Evolutionary conservation across 2,888 invertebrate genomes (phyloP), one percentile per base, ranked within the genome.

Genomic region (Rhingia rostrata): DNA sequence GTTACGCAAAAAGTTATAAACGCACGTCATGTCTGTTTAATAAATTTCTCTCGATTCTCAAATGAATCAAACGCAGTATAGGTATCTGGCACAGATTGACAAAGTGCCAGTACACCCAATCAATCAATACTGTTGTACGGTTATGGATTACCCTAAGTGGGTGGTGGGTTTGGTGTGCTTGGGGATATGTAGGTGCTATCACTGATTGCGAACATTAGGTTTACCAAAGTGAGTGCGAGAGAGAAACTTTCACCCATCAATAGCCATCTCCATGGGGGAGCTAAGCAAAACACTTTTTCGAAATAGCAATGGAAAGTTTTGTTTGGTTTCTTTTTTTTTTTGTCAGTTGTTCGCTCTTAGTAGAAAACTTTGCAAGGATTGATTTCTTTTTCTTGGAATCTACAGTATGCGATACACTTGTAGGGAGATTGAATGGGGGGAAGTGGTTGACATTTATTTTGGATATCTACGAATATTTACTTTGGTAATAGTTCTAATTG

Each of bases 401-500:
- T 22, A 2, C 14, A 64, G 49, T 12, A 58, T 63, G 70, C 49
- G 9, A 56, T 63, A 78, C 56, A 41, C 33, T 64, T 60, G 60
- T 60, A 49, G 41, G 51, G 60, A 58, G 58, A 70, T 70, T 70
- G 58, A 58, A 67, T 22, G 51, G 4, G 60, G 39, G 49, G 49
- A 49, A 41, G 49, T 54, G 74, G 53, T 35, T 77, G 69, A 61
- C 56, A 64, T 78, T 70, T 70, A 64, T 70, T 70, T 70, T 58
- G 63, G 51, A 49, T 70, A 51, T 43, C 47, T 54, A 39, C 3
- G 22, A 63, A 58, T 70, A 70, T 72, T 72, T 51, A 78, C 78
- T 78, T 70, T 72, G 56, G 39, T 64, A 51, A 78, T 78, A 78
- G 70, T 78, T 69, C 56, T 78, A 78, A 70, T 70, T 70, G 63